A percentile compares a stretch with the other conserved stretches of the same genome.
phyloP scores from a whole-genome alignment of 2,888 invertebrate genomes.

The Brachyopa scutellaris region DNA sequence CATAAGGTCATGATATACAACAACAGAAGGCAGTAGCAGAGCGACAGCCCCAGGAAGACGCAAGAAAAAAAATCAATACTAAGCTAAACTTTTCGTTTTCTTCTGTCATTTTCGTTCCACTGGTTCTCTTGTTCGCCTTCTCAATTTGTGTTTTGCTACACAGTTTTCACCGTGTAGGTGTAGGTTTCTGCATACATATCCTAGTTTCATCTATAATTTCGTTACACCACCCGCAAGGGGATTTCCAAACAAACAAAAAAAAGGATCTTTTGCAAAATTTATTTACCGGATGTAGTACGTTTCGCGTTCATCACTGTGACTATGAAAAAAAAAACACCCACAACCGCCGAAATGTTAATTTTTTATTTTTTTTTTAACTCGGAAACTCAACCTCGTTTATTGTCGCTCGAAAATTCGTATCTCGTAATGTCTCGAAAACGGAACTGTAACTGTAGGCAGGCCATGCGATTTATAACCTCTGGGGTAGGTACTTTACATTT shows the following conservation, averaged over 20 bases:
- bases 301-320: conserved; percentile 13
- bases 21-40: not conserved
- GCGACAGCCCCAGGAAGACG: conserved; percentile 2
- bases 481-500: conserved; percentile 19
- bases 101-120: not conserved
- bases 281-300: conserved; percentile 62
- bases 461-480: conserved; percentile 47
- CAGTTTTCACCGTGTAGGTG: not conserved
- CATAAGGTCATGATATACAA: conserved; percentile 45
- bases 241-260: not conserved
- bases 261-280: conserved; percentile 30
- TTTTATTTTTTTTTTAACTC: no score
- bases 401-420: conserved; percentile 39
- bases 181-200: conserved; percentile 10
- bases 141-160: conserved; percentile 47
- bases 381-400: conserved; percentile 7
- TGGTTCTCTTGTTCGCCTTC: conserved; percentile 5
- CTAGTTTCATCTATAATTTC: conserved; percentile 41
- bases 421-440: conserved; percentile 53
- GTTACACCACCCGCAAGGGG: not conserved
- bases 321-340: not conserved
- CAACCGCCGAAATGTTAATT: conserved; percentile 22
- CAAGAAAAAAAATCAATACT: conserved; percentile 51
- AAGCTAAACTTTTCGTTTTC: conserved; percentile 1
- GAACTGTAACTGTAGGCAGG: conserved; percentile 54